Evolutionary conservation across 2,113 vertebrate genomes (phyloP).

Genomic region (Pseudopodoces humilis): DNA sequence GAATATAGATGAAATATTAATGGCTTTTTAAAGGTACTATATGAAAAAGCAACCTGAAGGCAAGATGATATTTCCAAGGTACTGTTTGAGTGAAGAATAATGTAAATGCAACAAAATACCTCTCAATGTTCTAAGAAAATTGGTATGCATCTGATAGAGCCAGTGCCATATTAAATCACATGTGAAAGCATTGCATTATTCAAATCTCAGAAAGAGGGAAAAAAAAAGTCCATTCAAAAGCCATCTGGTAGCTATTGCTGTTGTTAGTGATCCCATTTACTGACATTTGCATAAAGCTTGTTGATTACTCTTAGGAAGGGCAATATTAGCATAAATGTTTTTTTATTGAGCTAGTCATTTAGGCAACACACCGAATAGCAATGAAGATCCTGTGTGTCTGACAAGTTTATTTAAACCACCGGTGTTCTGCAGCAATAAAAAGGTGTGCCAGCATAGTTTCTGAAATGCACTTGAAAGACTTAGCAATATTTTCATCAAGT

Average conservation of each 20-base stretch:
- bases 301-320: constrained; percentile 59
- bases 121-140: background rate
- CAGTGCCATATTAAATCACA: constrained; percentile 28
- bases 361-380: background rate
- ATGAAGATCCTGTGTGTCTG: background rate
- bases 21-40: constrained; percentile 22
- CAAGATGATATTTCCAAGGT: background rate
- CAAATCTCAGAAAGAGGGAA: constrained; percentile 16
- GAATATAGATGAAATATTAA: constrained; percentile 52
- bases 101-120: background rate
- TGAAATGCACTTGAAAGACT: background rate
- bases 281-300: constrained; percentile 56
- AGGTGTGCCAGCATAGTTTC: background rate
- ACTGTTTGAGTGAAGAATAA: background rate
- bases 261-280: constrained; percentile 52
- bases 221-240: constrained; percentile 51
- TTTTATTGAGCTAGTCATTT: constrained; percentile 35
- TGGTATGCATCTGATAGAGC: background rate
- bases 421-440: background rate
- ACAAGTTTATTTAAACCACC: background rate
- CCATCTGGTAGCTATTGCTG: constrained; percentile 60
- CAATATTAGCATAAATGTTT: constrained; percentile 61
- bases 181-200: constrained; percentile 32
- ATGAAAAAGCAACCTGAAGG: constrained; percentile 1
- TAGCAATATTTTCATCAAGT: background rate